These are phyloP conservation scores for Athetis lepigone DNA, from an alignment of 2,888 invertebrate genomes.

Conservation along the genomic window DNA sequence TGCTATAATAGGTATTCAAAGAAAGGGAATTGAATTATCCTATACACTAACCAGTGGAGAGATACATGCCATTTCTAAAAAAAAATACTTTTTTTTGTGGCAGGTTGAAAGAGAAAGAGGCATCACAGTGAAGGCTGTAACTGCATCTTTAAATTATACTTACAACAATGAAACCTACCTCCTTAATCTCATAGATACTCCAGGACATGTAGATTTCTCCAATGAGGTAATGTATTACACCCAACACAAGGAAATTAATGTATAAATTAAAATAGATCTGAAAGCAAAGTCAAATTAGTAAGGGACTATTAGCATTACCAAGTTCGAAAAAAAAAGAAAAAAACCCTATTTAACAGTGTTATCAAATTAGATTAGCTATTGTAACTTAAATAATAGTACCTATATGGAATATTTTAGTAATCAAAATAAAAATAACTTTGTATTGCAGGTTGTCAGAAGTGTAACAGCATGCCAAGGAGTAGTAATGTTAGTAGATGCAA, in stretches of 20 bases:
- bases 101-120: constrained; percentile 98
- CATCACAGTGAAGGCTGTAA: constrained; percentile 99
- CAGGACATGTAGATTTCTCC: constrained; percentile 99
- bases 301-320: too few relatives aligned
- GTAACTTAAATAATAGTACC: neutral
- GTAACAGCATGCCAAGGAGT: constrained; percentile 98
- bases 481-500: constrained; percentile 98
- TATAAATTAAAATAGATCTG: too few relatives aligned
- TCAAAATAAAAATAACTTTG: too few relatives aligned
- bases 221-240: constrained; percentile 94
- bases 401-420: neutral
- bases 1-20: too few relatives aligned
- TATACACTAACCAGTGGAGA: too few relatives aligned
- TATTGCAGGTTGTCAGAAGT: constrained; percentile 93
- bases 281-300: too few relatives aligned
- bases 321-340: too few relatives aligned
- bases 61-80: too few relatives aligned
- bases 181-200: constrained; percentile 99
- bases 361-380: neutral
- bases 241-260: too few relatives aligned
- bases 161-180: constrained; percentile 93
- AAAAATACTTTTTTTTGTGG: constrained; percentile 52
- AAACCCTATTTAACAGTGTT: too few relatives aligned
- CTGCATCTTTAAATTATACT: constrained; percentile 95
- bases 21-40: too few relatives aligned